phyloP scores from a whole-genome alignment of 2,797 vertebrate genomes.

The Megaceryle alcyon region DNA sequence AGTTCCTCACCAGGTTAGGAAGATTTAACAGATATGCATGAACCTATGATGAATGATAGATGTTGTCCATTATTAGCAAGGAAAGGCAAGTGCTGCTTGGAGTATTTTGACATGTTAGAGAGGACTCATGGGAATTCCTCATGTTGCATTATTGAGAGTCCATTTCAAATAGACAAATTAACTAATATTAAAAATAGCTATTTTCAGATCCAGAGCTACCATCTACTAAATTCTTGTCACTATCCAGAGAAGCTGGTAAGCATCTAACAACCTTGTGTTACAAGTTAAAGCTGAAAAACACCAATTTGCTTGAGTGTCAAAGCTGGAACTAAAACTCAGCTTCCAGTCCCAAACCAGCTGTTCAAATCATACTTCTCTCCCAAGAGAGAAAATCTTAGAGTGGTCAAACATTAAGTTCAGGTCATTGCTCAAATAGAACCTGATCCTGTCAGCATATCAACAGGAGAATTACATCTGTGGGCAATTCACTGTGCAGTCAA shows the following conservation, averaged over 20 bases:
- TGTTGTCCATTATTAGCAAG: neutral
- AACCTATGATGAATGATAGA: neutral
- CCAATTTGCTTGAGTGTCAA: neutral
- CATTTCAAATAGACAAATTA: constrained; percentile 8
- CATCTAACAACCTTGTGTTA: neutral
- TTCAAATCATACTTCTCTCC: neutral
- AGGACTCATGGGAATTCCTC: neutral
- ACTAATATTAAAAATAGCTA: neutral
- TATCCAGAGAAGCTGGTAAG: neutral
- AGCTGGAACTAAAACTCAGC: neutral
- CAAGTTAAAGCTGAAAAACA: neutral
- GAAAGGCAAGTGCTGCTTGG: neutral
- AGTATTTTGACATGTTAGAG: neutral
- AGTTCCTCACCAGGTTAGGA: neutral
- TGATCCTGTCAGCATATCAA: neutral
- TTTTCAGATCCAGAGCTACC: neutral
- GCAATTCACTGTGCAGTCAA: neutral
- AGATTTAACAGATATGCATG: neutral
- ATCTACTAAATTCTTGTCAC: neutral
- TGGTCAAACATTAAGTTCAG: constrained; percentile 37
- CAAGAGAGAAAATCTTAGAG: neutral
- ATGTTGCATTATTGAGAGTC: neutral
- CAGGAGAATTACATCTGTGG: neutral
- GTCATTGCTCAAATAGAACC: neutral
- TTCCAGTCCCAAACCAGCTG: neutral